These are phyloP conservation scores for Portunus trituberculatus DNA, from an alignment of 1,140 invertebrate species.

Conservation along the genomic window DNA sequence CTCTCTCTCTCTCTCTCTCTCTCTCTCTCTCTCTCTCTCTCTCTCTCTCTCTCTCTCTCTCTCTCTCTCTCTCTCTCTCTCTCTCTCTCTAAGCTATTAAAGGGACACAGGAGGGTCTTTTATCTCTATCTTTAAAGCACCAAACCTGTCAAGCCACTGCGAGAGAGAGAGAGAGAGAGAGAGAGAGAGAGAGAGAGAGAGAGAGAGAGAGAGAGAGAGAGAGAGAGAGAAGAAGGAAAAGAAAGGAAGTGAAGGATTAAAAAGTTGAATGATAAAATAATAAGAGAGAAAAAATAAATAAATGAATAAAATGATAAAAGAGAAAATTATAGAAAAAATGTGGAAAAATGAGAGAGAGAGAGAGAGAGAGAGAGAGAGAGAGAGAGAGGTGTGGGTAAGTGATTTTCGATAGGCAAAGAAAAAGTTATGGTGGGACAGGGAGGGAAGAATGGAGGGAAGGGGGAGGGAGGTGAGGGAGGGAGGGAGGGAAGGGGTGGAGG, in stretches of 20 bases:
- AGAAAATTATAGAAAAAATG: neutral
- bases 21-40: constrained; percentile 20
- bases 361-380: constrained; percentile 17
- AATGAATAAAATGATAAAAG: too few species aligned
- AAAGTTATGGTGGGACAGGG: neutral
- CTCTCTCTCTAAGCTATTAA: constrained; percentile 7
- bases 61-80: neutral
- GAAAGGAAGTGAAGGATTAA: neutral
- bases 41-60: constrained; percentile 1
- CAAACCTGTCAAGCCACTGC: neutral
- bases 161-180: constrained; percentile 17
- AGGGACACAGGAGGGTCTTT: neutral
- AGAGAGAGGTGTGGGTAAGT: neutral
- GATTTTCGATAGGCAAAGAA: neutral
- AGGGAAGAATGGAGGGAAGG: neutral
- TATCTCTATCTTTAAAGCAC: neutral
- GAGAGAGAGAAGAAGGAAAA: neutral
- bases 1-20: constrained; percentile 20
- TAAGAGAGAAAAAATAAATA: too few species aligned
- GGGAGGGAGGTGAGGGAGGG: neutral
- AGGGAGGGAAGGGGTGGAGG: neutral
- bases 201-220: constrained; percentile 16
- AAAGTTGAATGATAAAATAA: too few species aligned
- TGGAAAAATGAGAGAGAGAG: neutral
- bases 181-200: constrained; percentile 20